Evolutionary conservation across 1,140 invertebrate species (phyloP).

Genomic region (Anoplolepis gracilipes): DNA sequence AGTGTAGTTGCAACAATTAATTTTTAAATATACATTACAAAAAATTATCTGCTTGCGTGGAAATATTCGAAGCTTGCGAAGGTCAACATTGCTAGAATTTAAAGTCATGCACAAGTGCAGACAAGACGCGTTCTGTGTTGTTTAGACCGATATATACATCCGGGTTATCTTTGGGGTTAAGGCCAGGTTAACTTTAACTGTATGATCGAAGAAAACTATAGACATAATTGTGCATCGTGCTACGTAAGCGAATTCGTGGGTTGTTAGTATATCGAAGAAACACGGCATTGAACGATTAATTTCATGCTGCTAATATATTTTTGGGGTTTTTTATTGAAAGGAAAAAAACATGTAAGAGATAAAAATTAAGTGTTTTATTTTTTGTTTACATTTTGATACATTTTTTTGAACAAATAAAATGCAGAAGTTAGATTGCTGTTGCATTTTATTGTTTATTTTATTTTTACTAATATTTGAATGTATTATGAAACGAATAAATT

Average conservation of each 20-base stretch:
- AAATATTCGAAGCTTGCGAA: conserved; percentile 18
- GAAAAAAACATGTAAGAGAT: not conserved
- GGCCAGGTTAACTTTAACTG: conserved; percentile 21
- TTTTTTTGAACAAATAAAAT: too few relatives aligned
- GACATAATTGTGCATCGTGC: conserved; percentile 21
- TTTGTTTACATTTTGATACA: too few relatives aligned
- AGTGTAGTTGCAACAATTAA: not conserved
- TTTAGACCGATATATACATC: conserved; percentile 15
- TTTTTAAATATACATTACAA: not conserved
- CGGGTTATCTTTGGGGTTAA: conserved; percentile 55
- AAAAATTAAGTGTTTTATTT: not conserved
- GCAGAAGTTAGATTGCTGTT: not conserved
- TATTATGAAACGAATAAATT: too few relatives aligned
- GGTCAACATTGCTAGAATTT: not conserved
- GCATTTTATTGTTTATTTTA: not conserved
- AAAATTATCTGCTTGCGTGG: not conserved
- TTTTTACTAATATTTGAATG: not conserved
- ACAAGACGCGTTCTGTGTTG: not conserved
- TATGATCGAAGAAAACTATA: conserved; percentile 29
- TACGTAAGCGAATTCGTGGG: not conserved
- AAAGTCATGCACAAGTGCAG: not conserved
- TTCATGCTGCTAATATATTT: not conserved
- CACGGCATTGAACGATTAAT: conserved; percentile 20
- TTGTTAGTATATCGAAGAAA: not conserved
- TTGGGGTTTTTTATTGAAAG: not conserved